Evolutionary conservation across 1,140 invertebrate genomes (phyloP), one percentile per base, ranked within the genome.

Genomic region (Helicoverpa zea): DNA sequence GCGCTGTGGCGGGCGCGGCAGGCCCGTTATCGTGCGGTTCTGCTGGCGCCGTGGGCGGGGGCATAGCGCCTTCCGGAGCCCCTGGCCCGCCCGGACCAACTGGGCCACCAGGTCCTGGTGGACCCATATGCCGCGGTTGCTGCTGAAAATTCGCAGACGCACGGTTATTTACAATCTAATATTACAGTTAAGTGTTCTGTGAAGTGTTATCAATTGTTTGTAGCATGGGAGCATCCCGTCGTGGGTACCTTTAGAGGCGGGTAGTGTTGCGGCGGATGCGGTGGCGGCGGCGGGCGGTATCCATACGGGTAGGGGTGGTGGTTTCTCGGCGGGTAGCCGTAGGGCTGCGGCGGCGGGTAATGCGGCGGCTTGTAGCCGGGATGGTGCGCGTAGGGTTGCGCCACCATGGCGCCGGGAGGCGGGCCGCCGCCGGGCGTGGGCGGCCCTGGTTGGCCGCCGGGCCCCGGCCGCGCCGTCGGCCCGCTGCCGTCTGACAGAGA

Each of bases 401-500:
- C 95, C 54, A 96, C 95, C 93, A 87, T 95, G 81, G 81, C 90
- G 30, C 91, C 91, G 49, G 91, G 89, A 66, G 93, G 83, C 61
- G 88, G 88, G 72, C 89, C 89, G 10, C 87, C 88, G 30, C 85
- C 90, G 68, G 84, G 73, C 73, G 72, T 78, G 11, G 85, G 97
- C 97, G 87, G 97, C 97, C 96, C 96, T 96, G 95, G 96, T 96
- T 93, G 96, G 66, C 84, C 85, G 61, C 81, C 81, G 29, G 84
- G 85, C 85, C 96, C 96, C 54, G 86, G 97, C 97, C 89, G 97
- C 97, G 88, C 98, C 97, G 96, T 95, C 91, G 96, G 96, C 90
- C 96, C 97, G 95, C 96, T 96, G 94, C 96, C 97, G 95, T 98
- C 97, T 86, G 98, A 97, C 93, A 98, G 97, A 94, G 98, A 97